Evolutionary conservation across 2,797 vertebrate species (phyloP).

Genomic region (Anguilla megastoma): DNA sequence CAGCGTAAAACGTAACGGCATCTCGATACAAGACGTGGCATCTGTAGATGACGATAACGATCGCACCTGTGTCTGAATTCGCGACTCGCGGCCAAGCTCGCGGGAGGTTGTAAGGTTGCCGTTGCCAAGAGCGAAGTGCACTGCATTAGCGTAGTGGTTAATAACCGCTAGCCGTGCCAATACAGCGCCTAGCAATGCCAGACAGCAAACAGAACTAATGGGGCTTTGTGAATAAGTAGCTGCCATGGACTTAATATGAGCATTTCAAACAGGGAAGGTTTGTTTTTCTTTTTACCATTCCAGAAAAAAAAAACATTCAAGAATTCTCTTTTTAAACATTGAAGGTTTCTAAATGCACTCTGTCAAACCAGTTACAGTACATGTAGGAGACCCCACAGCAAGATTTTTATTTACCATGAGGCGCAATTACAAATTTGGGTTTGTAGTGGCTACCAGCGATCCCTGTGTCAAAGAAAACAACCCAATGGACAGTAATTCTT

Average conservation of each 20-base stretch:
- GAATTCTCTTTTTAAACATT: neutral
- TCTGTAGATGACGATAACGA: neutral
- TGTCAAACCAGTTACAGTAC: neutral
- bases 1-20: neutral
- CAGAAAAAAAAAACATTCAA: neutral
- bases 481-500: neutral
- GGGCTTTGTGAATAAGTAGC: neutral
- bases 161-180: neutral
- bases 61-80: neutral
- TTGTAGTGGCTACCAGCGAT: neutral
- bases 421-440: constrained; percentile 45
- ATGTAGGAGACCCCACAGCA: neutral
- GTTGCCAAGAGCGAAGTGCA: neutral
- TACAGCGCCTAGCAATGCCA: neutral
- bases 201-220: neutral
- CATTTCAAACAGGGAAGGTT: neutral
- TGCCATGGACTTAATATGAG: neutral
- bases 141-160: neutral
- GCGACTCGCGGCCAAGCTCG: neutral
- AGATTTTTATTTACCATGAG: neutral
- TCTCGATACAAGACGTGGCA: neutral
- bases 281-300: neutral
- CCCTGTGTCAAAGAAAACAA: neutral
- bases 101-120: neutral
- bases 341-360: neutral